Evolutionary conservation across 1,140 invertebrate species (phyloP), one percentile per base, ranked within the genome.

Genomic region (Tigriopus japonicus): DNA sequence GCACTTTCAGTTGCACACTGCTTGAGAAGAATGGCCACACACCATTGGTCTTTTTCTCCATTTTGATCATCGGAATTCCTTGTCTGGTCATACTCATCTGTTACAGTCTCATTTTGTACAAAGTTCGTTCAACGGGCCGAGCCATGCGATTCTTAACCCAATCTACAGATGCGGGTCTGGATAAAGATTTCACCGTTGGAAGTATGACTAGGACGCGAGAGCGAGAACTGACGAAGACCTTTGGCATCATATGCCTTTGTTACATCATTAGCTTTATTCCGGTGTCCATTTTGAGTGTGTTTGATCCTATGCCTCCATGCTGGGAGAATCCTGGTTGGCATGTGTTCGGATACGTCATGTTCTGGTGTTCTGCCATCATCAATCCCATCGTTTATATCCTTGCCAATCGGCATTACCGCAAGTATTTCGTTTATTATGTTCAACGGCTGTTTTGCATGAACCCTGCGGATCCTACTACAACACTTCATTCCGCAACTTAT

Each of bases 261-360:
- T 58, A 58, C 41, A 42, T 58, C 35, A 7, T 58, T 10, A 41
- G 55, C 28, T 58, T 58, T 41, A 28, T 58, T 10, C 55, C 55
- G 2, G 42, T 17, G 12, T 15, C 42, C 15, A 28, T 58, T 2
- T 6, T 58, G 7, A 15, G 12, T 5, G n/a, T 58, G 10, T 35
- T 58, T 58, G 55, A 58, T 42, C 55, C 55, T 6, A 58, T 58
- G 55, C 55, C 55, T 2, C 55, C 55, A 9, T 41, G 41, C 55
- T 58, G 10, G 3, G 40, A n/a, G 6, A 19, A 17, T n/a, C 55
- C 55, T 1, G 40, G 40, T 17, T 41, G 35, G 13, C 55, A 58
- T n/a, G 55, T 58, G n/a, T 6, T 41, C 5, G 55, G 55, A 40
- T 23, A 58, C 23, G 42, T 58, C n/a, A 28, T 58, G 17, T 58